A percentile compares a stretch with the other conserved stretches of the same genome.
Evolutionary conservation across 1,140 invertebrate species (phyloP).

Genomic region (Zaprionus capensis): DNA sequence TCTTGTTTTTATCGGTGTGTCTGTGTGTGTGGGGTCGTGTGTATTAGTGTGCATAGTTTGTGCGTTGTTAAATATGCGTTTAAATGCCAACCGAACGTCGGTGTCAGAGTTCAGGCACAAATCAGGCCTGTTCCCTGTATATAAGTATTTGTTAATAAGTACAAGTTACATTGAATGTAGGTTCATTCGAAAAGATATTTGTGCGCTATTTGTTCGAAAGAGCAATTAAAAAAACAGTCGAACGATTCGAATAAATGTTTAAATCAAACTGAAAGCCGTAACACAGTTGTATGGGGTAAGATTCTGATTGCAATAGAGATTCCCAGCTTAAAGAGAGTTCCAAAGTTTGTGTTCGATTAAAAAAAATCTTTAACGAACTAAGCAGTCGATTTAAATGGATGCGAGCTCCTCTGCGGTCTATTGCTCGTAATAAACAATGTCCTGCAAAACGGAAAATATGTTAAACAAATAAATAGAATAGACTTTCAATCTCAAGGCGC

Average conservation of each 20-base stretch:
- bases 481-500: background rate
- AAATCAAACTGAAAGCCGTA: background rate
- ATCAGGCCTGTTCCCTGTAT: background rate
- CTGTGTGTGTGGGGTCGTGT: background rate
- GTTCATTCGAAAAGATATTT: constrained; percentile 29
- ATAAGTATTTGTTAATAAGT: constrained; percentile 20
- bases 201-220: constrained; percentile 26
- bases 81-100: constrained; percentile 60
- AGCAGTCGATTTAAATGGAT: constrained; percentile 50
- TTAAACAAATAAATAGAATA: background rate
- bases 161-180: constrained; percentile 17
- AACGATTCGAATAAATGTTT: background rate
- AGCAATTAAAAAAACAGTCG: background rate
- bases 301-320: constrained; percentile 28
- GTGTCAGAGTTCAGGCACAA: constrained; percentile 6
- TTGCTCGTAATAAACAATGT: constrained; percentile 57
- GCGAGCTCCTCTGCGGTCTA: constrained; percentile 18
- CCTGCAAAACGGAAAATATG: constrained; percentile 43
- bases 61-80: constrained; percentile 43
- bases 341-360: constrained; percentile 33
- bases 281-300: constrained; percentile 21
- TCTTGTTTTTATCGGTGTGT: constrained; percentile 36
- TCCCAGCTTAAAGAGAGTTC: background rate
- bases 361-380: constrained; percentile 29
- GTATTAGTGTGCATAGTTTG: constrained; percentile 25